phyloP scores from a whole-genome alignment of 2,888 invertebrate genomes.

The Drosophila meridionalis region DNA sequence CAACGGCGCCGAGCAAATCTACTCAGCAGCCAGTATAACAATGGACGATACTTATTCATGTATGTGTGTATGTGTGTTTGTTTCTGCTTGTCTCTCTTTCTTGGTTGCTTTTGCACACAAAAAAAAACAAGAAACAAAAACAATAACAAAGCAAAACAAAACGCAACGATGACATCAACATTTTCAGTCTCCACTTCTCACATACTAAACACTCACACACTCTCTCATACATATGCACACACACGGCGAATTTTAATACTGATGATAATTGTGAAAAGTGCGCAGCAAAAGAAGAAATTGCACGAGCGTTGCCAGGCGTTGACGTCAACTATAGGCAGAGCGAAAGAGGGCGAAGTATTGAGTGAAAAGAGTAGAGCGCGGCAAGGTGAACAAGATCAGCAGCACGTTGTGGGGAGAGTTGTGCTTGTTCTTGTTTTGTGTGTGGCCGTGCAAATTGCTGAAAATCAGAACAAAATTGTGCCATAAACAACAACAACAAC shows the following conservation, averaged over 20 bases:
- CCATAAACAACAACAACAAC: slow-evolving; percentile 52
- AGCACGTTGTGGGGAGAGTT: slow-evolving; percentile 35
- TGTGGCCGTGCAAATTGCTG: slow-evolving; percentile 52
- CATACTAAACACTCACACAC: background rate
- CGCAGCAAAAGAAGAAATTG: slow-evolving; percentile 74
- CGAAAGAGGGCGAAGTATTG: slow-evolving; percentile 19
- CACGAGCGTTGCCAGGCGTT: slow-evolving; percentile 57
- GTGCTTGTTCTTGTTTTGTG: slow-evolving; percentile 32
- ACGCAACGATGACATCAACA: slow-evolving; percentile 73
- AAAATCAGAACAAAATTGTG: slow-evolving; percentile 50
- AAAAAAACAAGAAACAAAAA: slow-evolving; percentile 34
- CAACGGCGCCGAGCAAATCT: slow-evolving; percentile 31
- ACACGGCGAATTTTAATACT: slow-evolving; percentile 55
- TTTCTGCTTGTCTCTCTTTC: slow-evolving; percentile 18
- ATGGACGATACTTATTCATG: slow-evolving; percentile 37
- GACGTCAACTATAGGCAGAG: slow-evolving; percentile 52
- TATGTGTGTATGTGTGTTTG: slow-evolving; percentile 7
- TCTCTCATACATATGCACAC: slow-evolving; percentile 5
- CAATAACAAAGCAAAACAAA: slow-evolving; percentile 47
- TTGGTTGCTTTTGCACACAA: slow-evolving; percentile 40
- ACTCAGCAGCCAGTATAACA: slow-evolving; percentile 27
- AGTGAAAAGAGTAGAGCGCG: slow-evolving; percentile 22
- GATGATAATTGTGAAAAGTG: slow-evolving; percentile 70
- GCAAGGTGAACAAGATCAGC: slow-evolving; percentile 36
- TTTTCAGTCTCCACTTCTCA: slow-evolving; percentile 50